Evolutionary conservation across 2,113 vertebrate species (phyloP), one percentile per base, ranked within the genome.

Genomic region (Mobula hypostoma): DNA sequence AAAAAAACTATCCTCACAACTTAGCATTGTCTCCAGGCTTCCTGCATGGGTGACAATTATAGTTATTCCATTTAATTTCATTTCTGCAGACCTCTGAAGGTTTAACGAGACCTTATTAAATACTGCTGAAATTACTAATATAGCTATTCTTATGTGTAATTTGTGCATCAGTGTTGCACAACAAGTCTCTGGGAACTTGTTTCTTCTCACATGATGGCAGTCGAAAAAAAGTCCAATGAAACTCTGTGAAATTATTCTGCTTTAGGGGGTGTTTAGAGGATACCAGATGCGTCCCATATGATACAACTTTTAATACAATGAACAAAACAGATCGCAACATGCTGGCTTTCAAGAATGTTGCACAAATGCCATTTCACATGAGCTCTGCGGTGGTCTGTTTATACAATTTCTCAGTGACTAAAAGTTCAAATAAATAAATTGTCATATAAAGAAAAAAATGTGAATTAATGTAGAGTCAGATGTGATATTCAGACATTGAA

Each of bases 241-340:
- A n/a, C n/a, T 90, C 14, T 32, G 61, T 5, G 61, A 90, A 88
- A 21, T 90, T 32, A 66, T 19, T 63, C 61, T 90, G 82, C 85
- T 36, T 1, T 32, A 36, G 61, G 61, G 61, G 56, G 4, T 90
- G 61, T 68, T 66, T 90, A 63, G 85, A 68, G 5, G 61, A 90
- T 68, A 90, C 63, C 85, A 90, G 61, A 90, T 90, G 85, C 6
- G n/a, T 90, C 29, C 85, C 85, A 90, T 90, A n/a, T 90, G 85
- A 90, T 68, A 90, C 85, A 90, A 32, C 29, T 32, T 66, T 90
- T 68, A 90, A 32, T 66, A 90, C 85, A 90, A 90, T 68, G 85
- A 90, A 90, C 61, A 90, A 66, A 90, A 66, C 61, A 68, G 61
- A 68, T 90, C 85, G 32, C 85, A 68, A 90, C 58, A 32, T 7